A percentile compares a stretch with the other conserved stretches of the same genome.
Evolutionary conservation across 2,113 vertebrate genomes (phyloP).

Genomic region (Prunella fulvescens): DNA sequence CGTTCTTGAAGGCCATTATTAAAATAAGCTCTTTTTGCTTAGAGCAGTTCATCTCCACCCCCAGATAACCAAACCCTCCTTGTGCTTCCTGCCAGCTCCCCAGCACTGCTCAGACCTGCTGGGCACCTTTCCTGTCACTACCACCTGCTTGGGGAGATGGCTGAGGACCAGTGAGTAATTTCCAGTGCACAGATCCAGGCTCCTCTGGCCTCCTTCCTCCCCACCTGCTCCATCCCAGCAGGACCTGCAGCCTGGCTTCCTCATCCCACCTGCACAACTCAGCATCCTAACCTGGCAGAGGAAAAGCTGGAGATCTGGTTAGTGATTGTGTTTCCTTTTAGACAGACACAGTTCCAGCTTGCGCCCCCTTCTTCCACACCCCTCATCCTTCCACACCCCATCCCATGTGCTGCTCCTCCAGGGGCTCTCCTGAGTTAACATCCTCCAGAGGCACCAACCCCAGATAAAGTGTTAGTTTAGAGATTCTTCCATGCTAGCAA

Average conservation of each 20-base stretch:
- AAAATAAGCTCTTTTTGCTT: slow-evolving; percentile 59
- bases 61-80: neutral
- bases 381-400: neutral
- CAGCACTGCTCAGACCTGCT: neutral
- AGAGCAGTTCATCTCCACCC: neutral
- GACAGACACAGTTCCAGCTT: neutral
- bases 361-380: neutral
- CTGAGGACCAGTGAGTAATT: neutral
- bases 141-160: neutral
- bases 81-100: neutral
- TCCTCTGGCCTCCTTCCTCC: neutral
- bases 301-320: neutral
- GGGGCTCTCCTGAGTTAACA: neutral
- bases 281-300: neutral
- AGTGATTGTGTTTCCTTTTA: neutral
- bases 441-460: neutral
- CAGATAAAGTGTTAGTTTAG: neutral
- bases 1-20: slow-evolving; percentile 72
- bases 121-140: neutral
- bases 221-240: slow-evolving; percentile 17
- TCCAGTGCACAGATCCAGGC: neutral
- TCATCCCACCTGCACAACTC: neutral
- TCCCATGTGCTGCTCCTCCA: neutral
- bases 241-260: neutral
- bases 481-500: slow-evolving; percentile 13